Conservation (phyloP, 2,113 vertebrate genomes). For the Indicator maculatus region DNA sequence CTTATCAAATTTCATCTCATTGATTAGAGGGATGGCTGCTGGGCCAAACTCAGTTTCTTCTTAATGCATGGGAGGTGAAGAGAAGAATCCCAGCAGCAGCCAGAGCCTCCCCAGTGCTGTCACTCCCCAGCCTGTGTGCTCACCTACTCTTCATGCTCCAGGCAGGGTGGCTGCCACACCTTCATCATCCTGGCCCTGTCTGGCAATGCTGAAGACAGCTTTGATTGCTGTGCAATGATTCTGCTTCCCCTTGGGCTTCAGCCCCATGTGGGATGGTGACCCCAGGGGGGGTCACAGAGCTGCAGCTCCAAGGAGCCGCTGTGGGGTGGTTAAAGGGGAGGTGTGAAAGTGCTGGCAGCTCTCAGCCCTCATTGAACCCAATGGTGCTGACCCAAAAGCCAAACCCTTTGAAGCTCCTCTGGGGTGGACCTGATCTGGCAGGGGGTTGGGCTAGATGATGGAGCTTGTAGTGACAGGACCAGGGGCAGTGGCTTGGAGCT, state of each 20-base stretch:
- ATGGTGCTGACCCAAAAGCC: no score
- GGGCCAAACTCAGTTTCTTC: background rate
- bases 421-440: no score
- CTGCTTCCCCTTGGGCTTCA: background rate
- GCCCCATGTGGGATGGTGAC: background rate
- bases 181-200: background rate
- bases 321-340: background rate
- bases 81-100: background rate
- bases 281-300: no score
- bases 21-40: background rate
- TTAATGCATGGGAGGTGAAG: background rate
- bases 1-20: constrained; percentile 12
- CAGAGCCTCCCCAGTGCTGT: background rate
- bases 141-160: background rate
- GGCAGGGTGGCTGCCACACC: background rate
- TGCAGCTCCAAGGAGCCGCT: background rate
- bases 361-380: background rate
- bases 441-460: no score
- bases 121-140: background rate
- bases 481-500: no score
- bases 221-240: fast-evolving
- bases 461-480: no score
- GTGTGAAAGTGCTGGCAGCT: background rate
- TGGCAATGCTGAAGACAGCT: no score
- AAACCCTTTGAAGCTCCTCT: no score